Evolutionary conservation across 2,888 invertebrate species (phyloP).

Genomic region (Latheticus oryzae): DNA sequence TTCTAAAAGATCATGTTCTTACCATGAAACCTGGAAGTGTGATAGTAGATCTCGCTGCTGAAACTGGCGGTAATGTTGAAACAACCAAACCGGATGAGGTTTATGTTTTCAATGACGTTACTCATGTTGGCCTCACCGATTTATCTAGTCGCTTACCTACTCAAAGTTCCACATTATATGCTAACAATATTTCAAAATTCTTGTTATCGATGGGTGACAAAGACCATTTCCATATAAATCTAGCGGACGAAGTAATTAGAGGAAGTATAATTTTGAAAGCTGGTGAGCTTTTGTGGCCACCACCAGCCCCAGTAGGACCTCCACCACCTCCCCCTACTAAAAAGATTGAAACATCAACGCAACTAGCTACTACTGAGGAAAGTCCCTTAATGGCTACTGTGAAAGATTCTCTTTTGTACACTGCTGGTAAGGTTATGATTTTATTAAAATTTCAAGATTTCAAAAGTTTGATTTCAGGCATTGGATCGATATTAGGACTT

Average conservation of each 20-base stretch:
- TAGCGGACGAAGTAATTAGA: constrained; percentile 88
- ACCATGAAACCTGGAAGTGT: constrained; percentile 90
- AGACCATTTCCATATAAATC: constrained; percentile 82
- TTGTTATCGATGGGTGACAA: constrained; percentile 82
- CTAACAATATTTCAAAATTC: constrained; percentile 92
- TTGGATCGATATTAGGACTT: constrained; percentile 76
- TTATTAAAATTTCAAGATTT: not conserved
- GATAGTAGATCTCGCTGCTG: constrained; percentile 89
- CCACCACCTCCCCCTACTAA: constrained; percentile 64
- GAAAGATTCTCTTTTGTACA: constrained; percentile 36
- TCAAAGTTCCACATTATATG: constrained; percentile 87
- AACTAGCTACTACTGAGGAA: constrained; percentile 55
- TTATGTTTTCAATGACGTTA: constrained; percentile 80
- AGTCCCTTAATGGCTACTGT: constrained; percentile 76
- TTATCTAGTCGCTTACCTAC: constrained; percentile 86
- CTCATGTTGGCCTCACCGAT: constrained; percentile 88
- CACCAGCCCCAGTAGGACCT: constrained; percentile 74
- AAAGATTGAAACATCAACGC: constrained; percentile 60
- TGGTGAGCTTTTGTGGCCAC: constrained; percentile 83
- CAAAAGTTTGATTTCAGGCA: constrained; percentile 65
- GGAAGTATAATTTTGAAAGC: constrained; percentile 83
- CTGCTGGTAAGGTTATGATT: constrained; percentile 35
- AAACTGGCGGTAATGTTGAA: constrained; percentile 88
- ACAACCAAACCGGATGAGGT: constrained; percentile 84
- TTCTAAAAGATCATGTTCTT: constrained; percentile 82